These are phyloP conservation scores for Ctenomys sociabilis DNA, from an alignment of 2,113 vertebrate species.

Conservation along the genomic window DNA sequence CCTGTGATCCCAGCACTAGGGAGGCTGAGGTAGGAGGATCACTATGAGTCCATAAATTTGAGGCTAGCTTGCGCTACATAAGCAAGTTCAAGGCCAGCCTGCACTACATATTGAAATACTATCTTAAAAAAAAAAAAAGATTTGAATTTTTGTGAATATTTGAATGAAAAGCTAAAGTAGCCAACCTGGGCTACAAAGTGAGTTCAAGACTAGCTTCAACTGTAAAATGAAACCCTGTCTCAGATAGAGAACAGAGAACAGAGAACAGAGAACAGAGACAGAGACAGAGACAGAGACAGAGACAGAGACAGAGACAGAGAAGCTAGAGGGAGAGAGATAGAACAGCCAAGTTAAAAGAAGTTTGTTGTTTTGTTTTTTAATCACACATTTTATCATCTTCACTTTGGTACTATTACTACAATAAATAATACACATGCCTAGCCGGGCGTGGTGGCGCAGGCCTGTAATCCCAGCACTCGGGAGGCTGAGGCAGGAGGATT, in stretches of 20 bases:
- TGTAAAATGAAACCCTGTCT: neutral
- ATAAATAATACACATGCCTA: neutral
- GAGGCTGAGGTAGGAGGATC: too few species aligned
- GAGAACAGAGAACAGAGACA: too few species aligned
- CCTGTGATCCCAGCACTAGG: neutral
- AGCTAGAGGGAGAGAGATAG: neutral
- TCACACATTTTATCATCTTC: neutral
- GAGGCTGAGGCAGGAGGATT: too few species aligned
- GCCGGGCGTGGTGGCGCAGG: too few species aligned
- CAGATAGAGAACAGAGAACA: too few species aligned
- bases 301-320: too few species aligned
- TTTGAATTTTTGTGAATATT: neutral
- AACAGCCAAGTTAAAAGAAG: neutral
- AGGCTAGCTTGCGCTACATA: too few species aligned
- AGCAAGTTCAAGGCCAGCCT: neutral
- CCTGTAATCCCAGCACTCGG: too few species aligned
- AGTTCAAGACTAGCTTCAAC: neutral
- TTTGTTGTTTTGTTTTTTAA: neutral
- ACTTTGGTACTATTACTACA: neutral
- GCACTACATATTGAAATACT: neutral
- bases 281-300: too few species aligned
- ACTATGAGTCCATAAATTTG: too few species aligned
- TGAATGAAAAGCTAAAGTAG: neutral
- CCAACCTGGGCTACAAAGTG: neutral
- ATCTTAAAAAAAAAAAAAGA: neutral